These are phyloP conservation scores for Cantharis flavilabris DNA, from an alignment of 2,888 invertebrate genomes.

Conservation along the genomic window DNA sequence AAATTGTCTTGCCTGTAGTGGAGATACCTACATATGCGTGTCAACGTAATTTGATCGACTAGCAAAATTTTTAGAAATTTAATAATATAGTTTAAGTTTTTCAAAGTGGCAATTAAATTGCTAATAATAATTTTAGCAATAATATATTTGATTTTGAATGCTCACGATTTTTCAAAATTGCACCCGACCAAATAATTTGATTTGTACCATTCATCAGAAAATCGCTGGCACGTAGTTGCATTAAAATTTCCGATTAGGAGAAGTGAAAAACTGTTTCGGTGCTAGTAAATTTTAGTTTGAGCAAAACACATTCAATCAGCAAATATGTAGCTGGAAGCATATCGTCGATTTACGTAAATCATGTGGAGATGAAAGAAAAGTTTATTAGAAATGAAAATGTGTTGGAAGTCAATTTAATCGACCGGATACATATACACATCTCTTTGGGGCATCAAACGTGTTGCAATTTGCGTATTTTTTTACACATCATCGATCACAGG, in stretches of 20 bases:
- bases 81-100: not conserved
- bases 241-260: conserved; percentile 8
- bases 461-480: not conserved
- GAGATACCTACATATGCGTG: not conserved
- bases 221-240: not conserved
- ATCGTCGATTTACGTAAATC: conserved; percentile 19
- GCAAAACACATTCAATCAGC: conserved; percentile 18
- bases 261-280: conserved; percentile 8
- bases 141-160: not conserved
- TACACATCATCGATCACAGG: not conserved
- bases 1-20: not conserved
- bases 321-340: conserved; percentile 19
- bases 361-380: conserved; percentile 17
- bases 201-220: not conserved
- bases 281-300: conserved; percentile 4
- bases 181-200: not conserved
- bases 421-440: conserved; percentile 17
- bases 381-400: conserved; percentile 22
- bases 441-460: not conserved
- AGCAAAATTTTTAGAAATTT: not conserved
- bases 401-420: conserved; percentile 21
- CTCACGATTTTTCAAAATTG: not conserved
- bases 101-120: not conserved
- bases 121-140: not conserved
- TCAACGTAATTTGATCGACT: not conserved